Conservation (phyloP, 2,797 vertebrate genomes). For the Coccyzus lansbergi region DNA sequence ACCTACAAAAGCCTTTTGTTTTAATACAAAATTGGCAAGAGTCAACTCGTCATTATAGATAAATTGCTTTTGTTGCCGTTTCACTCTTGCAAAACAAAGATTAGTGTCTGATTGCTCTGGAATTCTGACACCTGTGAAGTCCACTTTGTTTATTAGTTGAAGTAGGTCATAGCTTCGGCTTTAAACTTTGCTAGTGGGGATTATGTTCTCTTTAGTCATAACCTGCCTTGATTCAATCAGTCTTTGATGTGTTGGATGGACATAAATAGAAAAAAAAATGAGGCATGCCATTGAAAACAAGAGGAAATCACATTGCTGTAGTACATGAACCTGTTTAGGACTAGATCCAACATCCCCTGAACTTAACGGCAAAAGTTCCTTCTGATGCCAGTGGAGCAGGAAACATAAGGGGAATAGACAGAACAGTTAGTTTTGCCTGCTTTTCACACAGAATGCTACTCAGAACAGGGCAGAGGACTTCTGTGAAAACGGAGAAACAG, state of each 20-base stretch:
- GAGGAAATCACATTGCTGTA: background rate
- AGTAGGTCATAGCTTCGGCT: background rate
- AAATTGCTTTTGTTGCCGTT: conserved; percentile 42
- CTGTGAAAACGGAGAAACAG: background rate
- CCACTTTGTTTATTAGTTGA: conserved; percentile 42
- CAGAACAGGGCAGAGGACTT: background rate
- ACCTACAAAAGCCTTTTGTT: conserved; percentile 7
- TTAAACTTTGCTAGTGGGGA: background rate
- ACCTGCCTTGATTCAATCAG: background rate
- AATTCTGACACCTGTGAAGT: conserved; percentile 64
- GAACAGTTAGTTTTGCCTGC: background rate
- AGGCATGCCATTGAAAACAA: conserved; percentile 22
- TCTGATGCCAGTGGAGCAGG: background rate
- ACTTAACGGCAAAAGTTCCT: background rate
- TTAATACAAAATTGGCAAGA: conserved; percentile 32
- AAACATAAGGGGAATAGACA: conserved; percentile 1
- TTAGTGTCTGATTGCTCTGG: conserved; percentile 6
- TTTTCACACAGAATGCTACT: background rate
- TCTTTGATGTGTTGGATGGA: conserved; percentile 9
- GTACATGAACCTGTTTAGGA: background rate
- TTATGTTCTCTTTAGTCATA: background rate
- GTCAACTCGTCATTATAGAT: background rate
- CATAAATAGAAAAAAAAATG: background rate
- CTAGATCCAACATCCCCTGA: background rate
- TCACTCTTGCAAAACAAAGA: conserved; percentile 29